Base-by-base conservation (phyloP, 2,797 vertebrate species). In the Neosilurus mollespiculum region DNA sequence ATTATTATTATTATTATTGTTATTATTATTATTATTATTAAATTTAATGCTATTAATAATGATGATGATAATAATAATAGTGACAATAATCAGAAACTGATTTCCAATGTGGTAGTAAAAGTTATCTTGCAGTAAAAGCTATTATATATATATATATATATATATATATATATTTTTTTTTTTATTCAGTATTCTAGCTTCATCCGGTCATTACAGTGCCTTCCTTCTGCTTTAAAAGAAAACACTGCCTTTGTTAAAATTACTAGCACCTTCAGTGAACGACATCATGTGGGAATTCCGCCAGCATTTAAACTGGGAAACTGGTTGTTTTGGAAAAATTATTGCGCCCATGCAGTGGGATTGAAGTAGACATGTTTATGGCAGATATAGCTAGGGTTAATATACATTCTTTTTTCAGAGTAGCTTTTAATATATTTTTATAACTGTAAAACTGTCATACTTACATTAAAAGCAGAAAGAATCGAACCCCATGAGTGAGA, bases 401-500 rank as follows among this genome's bases (percentile, higher is more conserved):
- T 78, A 51, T 65, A 18, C 10, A 56, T 18, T 49, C 43, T n/a
- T 62, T 76, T 61, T 43, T 7, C 43, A 79, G 24, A 18, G 62
- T 12, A 84, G 88, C 87, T 89, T 92, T 93, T 91, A 91, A 93
- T 92, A 61, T 92, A 92, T 92, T 93, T 80, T 84, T 90, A 90
- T 91, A 82, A 91, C 92, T 91, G 91, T 93, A 91, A 93, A 94
- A 92, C 90, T 93, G 93, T 92, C 90, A 88, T 91, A 82, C 91
- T 90, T 91, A 91, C 93, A 93, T 94, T 92, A 94, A 95, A 86
- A 92, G 87, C 88, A 87, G 92, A 90, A 91, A 91, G 93, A 90
- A 92, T 92, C 90, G 86, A 90, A 93, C 93, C 93, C 90, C 93
- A 93, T 92, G 91, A 90, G 92, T 91, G 93, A 94, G 92, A 94